Base-by-base conservation (phyloP, 92 coral and sea anemone species). In the Parazoanthus swiftii region DNA sequence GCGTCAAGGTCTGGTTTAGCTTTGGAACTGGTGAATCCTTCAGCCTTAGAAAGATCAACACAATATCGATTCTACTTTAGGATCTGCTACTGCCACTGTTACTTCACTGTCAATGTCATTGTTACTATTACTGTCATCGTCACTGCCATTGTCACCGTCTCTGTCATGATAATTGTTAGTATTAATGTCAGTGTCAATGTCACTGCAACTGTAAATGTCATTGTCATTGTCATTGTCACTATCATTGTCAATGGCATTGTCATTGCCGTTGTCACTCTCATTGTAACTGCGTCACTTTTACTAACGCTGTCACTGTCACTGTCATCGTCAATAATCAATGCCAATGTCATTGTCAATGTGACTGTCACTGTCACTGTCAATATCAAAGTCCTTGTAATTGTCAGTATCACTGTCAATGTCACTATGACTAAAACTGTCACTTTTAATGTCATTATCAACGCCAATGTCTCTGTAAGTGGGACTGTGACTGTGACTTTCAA, bases 1-100 rank as follows among this genome's bases (percentile, higher is more conserved):
- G 85, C 85, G 48, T 80, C 85, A 35, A 80, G 73, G 42, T 80
- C 72, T 35, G 85, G 85, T 33, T 80, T 80, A 15, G 46, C 18
- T 56, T 35, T 80, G 46, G 72, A 14, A 14, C 59, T 80, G 15
- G 48, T 54, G 23, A 37, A 29, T 29, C 25, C 44, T 42, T 58
- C 85, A 43, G 85, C 72, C 85, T 80, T 33, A 15, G 7, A 11
- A 80, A 33, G 67, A 48, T 3, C 36, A 58, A 26, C 35, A 46
- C 25, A 18, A 63, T 20, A 5, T 21, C 25, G 8, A 63, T 63
- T 5, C 26, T 7, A 63, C 70, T 63, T 71, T 21, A 26, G 59
- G 59, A 1, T 54, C 38, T 71, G 15, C 39, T 33, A 26, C 18
- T 71, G 38, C 8, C 16, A 71, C 39, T 71, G 76, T 71, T 4